Evolutionary conservation across 2,113 vertebrate species (phyloP), one percentile per base, ranked within the genome.

Genomic region (Cebidichthys violaceus): DNA sequence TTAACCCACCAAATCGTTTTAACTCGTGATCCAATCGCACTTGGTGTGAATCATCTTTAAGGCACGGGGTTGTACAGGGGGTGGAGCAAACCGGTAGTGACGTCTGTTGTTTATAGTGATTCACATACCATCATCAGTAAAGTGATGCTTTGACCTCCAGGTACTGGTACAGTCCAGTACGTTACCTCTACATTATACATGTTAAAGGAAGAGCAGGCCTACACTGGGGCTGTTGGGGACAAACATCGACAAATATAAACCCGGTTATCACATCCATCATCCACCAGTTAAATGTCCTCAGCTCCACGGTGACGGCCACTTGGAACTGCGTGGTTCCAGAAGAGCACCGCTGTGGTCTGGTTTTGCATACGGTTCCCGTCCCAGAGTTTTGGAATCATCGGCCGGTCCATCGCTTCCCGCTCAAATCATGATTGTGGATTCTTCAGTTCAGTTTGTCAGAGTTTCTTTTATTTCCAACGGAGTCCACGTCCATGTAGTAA

Each of bases 381-480:
- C 62, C 43, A 57, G 33, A 41, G 35, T 61, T 78, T 55, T 22
- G 39, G 68, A 87, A 64, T 57, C n/a, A 75, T 60, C 24, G 50
- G 52, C 9, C 52, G 20, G 37, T 41, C 54, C 10, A 1, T 70
- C 47, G 3, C 74, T 47, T 88, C 73, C 77, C 4, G 29, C 65
- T 79, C 55, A 70, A 47, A 60, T 79, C 37, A 66, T 52, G 60
- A 77, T 43, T n/a, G 47, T 33, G 50, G 75, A 79, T 60, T 85
- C 65, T 87, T 91, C 91, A 93, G 81, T 90, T 87, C 85, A 76
- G 47, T 62, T 86, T 43, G 41, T 69, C 47, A 39, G 29, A 76
- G 85, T 87, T 66, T 47, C 35, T 75, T 88, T 81, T 71, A 2
- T 70, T 20, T 66, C 88, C 64, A n/a, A 29, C 6, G 45, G 62